A percentile compares a stretch with the other conserved stretches of the same genome.
Conservation (phyloP, 2,888 invertebrate genomes). For the Ennomos quercinarius region DNA sequence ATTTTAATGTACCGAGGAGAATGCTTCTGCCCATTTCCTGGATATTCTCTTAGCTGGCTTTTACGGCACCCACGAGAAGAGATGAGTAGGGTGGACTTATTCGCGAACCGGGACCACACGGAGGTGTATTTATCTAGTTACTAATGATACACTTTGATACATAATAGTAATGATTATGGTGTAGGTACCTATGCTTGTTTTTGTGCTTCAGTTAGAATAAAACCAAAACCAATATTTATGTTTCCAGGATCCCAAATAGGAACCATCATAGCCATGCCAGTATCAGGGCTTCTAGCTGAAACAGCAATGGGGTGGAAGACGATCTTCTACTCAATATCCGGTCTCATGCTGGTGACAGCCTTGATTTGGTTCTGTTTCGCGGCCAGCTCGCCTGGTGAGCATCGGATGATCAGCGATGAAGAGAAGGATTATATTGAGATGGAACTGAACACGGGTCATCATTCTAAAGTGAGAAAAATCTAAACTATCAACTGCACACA, state of each 20-base stretch:
- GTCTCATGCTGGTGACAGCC: constrained; percentile 81
- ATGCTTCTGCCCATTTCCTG: too few species aligned
- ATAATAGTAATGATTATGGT: too few species aligned
- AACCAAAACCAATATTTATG: too few species aligned
- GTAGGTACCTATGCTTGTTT: too few species aligned
- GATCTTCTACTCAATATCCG: constrained; percentile 88
- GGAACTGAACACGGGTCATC: constrained; percentile 66
- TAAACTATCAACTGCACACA: neutral
- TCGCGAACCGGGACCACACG: too few species aligned
- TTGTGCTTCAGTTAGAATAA: too few species aligned
- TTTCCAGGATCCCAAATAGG: constrained; percentile 87
- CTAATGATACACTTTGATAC: too few species aligned
- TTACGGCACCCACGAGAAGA: too few species aligned
- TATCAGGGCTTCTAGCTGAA: constrained; percentile 87
- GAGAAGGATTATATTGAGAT: constrained; percentile 87
- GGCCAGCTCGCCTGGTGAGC: constrained; percentile 85
- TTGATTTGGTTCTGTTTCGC: constrained; percentile 83
- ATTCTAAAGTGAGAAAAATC: constrained; percentile 29
- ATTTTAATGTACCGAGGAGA: too few species aligned
- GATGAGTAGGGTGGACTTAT: too few species aligned
- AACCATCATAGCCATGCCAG: constrained; percentile 88
- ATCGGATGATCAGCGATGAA: constrained; percentile 79
- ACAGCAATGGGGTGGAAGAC: constrained; percentile 87
- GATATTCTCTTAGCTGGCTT: too few species aligned
- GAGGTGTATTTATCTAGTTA: too few species aligned